A percentile compares a stretch with the other conserved stretches of the same genome.
Evolutionary conservation across 2,797 vertebrate genomes (phyloP).

Genomic region (Acanthiza pusilla): DNA sequence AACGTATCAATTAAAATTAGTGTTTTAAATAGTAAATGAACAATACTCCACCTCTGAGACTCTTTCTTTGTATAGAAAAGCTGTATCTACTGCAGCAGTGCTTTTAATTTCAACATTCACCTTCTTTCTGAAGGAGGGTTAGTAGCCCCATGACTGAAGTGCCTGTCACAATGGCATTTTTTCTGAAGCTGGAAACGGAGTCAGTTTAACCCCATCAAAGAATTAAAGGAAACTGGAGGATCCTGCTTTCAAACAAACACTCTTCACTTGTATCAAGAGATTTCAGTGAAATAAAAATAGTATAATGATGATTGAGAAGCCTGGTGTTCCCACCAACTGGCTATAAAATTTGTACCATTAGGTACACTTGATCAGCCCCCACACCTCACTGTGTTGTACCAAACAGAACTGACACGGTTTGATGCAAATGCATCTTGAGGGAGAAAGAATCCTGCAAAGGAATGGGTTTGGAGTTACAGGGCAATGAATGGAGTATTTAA

Average conservation of each 20-base stretch:
- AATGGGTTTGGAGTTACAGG: background rate
- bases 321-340: background rate
- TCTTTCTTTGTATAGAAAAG: background rate
- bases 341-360: background rate
- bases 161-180: background rate
- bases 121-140: background rate
- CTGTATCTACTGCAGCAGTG: background rate
- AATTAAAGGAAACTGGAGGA: background rate
- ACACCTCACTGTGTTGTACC: background rate
- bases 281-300: background rate
- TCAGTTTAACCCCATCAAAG: background rate
- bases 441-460: background rate
- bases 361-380: background rate
- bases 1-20: background rate
- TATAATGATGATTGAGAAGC: background rate
- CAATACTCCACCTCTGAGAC: background rate
- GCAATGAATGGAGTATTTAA: background rate
- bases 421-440: background rate
- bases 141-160: background rate
- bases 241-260: background rate
- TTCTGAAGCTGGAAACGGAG: background rate
- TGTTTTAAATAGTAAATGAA: background rate
- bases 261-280: background rate
- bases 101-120: background rate
- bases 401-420: background rate